phyloP scores from a whole-genome alignment of 2,113 vertebrate genomes.

The Terrapene triunguis region DNA sequence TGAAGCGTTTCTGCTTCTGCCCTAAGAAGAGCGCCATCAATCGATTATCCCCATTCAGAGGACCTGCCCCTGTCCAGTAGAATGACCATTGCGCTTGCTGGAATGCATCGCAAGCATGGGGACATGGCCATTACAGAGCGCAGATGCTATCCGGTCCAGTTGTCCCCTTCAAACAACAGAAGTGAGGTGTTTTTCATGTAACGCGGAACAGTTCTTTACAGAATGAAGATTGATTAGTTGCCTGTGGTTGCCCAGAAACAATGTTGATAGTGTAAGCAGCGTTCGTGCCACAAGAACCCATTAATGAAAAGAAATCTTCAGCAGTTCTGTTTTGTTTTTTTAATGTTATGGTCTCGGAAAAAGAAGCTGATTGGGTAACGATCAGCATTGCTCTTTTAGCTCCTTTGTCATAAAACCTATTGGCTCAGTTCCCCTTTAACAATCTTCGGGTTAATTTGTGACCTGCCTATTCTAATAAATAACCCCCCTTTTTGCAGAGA shows the following conservation, averaged over 20 bases:
- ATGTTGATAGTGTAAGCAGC: conserved; percentile 77
- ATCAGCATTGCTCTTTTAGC: conserved; percentile 74
- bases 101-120: conserved; percentile 25
- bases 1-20: neutral
- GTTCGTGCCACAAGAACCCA: conserved; percentile 71
- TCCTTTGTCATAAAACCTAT: conserved; percentile 72
- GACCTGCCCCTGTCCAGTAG: neutral
- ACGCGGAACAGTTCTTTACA: conserved; percentile 67
- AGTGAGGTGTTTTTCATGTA: conserved; percentile 74
- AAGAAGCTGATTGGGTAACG: conserved; percentile 71
- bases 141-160: conserved; percentile 60
- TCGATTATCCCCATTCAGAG: neutral
- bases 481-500: neutral
- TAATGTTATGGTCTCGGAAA: conserved; percentile 63
- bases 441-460: conserved; percentile 70
- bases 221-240: conserved; percentile 78
- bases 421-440: conserved; percentile 71
- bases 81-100: conserved; percentile 28
- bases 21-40: neutral
- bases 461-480: conserved; percentile 69
- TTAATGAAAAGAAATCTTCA: conserved; percentile 59
- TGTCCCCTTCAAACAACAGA: conserved; percentile 69
- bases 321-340: conserved; percentile 50
- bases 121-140: conserved; percentile 56
- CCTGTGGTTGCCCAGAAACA: conserved; percentile 75